Percentiles rank a stretch among this genome's conserved stretches.
These are phyloP conservation scores for Loriculus beryllinus DNA, from an alignment of 2,797 vertebrate genomes.

Conservation along the genomic window DNA sequence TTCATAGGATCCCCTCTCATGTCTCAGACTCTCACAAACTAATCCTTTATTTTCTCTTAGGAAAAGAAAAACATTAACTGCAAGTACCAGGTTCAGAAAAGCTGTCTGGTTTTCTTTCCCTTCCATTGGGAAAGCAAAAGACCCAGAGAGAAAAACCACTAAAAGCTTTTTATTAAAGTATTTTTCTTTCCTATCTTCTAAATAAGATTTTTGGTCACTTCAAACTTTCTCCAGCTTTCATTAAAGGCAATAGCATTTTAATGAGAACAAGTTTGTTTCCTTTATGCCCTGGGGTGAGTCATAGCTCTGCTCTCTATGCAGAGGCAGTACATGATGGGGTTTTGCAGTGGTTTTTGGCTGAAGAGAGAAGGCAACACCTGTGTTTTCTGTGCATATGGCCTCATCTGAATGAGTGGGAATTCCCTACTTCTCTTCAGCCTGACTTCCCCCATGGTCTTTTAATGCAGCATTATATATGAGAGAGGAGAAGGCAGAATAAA, in stretches of 20 bases:
- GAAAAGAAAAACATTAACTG: not conserved
- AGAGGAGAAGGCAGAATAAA: not conserved
- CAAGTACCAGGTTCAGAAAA: not conserved
- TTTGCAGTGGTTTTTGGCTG: not conserved
- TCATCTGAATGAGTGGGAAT: not conserved
- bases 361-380: not conserved
- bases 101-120: not conserved
- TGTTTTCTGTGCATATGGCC: not conserved
- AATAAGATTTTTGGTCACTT: not conserved
- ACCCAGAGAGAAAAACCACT: not conserved
- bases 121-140: not conserved
- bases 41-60: not conserved
- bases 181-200: constrained; percentile 19
- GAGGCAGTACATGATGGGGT: not conserved
- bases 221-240: not conserved
- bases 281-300: not conserved
- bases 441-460: not conserved
- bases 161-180: constrained; percentile 21
- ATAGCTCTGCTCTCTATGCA: not conserved
- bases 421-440: not conserved
- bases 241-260: constrained; percentile 10
- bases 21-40: too few relatives aligned
- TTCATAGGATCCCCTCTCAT: too few relatives aligned
- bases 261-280: not conserved
- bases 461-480: not conserved